Conservation (phyloP, 2,113 vertebrate genomes). For the Oncorhynchus gorbuscha region DNA sequence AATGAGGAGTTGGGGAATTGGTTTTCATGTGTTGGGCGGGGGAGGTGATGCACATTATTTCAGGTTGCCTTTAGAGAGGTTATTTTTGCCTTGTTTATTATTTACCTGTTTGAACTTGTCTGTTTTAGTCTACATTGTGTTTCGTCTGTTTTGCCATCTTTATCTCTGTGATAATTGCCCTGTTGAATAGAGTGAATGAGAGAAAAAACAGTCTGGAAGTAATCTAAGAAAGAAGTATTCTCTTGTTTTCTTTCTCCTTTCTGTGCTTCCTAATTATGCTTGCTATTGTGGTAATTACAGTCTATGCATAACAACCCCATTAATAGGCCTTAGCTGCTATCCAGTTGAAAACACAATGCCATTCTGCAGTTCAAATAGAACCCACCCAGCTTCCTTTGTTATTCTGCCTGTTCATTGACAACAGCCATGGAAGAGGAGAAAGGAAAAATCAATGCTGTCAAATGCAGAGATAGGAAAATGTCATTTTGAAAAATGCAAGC, state of each 20-base stretch:
- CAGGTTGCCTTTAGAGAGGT: slow-evolving; percentile 58
- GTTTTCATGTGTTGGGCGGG: slow-evolving; percentile 19
- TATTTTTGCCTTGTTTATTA: slow-evolving; percentile 63
- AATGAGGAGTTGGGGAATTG: slow-evolving; percentile 15
- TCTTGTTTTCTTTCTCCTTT: slow-evolving; percentile 62
- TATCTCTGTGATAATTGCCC: slow-evolving; percentile 68
- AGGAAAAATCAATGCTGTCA: slow-evolving; percentile 73
- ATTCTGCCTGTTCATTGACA: slow-evolving; percentile 68
- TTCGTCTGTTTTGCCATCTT: slow-evolving; percentile 64
- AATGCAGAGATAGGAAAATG: slow-evolving; percentile 74
- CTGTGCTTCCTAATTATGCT: slow-evolving; percentile 44
- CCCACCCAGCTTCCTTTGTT: slow-evolving; percentile 66
- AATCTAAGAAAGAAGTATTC: slow-evolving; percentile 61
- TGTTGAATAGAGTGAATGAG: slow-evolving; percentile 65
- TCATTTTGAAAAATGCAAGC: slow-evolving; percentile 78
- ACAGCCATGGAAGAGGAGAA: slow-evolving; percentile 66
- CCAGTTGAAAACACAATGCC: slow-evolving; percentile 60
- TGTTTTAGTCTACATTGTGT: slow-evolving; percentile 61
- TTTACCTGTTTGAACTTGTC: slow-evolving; percentile 64
- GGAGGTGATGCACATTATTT: slow-evolving; percentile 63
- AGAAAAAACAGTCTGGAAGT: slow-evolving; percentile 69
- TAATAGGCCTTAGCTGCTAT: slow-evolving; percentile 63
- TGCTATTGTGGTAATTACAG: slow-evolving; percentile 66
- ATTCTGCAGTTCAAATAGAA: slow-evolving; percentile 62
- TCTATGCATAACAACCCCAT: slow-evolving; percentile 64